phyloP scores from a whole-genome alignment of 2,113 vertebrate genomes.

The Hypocryptadius cinnamomeus region DNA sequence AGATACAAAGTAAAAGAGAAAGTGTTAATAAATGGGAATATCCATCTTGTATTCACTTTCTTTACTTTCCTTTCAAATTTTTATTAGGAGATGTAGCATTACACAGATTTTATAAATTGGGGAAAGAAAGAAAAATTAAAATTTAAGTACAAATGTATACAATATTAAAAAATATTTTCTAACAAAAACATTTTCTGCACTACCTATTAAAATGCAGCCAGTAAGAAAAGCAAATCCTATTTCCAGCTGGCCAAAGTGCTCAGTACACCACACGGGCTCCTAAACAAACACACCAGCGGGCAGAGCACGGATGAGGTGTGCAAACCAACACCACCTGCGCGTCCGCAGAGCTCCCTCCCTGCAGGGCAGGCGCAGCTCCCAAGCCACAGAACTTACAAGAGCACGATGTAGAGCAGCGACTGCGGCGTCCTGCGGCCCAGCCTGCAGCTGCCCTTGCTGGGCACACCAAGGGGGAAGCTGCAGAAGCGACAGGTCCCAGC shows the following conservation, averaged over 20 bases:
- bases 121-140: not conserved
- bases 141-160: not conserved
- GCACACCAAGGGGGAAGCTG: not conserved
- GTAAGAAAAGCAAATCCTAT: not conserved
- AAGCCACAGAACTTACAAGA: not conserved
- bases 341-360: rapidly evolving
- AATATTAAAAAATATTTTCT: not conserved
- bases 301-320: not conserved
- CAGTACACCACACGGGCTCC: not conserved
- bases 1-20: not conserved
- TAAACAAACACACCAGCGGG: not conserved
- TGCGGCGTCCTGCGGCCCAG: not conserved
- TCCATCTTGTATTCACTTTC: not conserved
- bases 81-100: not conserved
- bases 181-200: not conserved
- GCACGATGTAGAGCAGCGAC: not conserved
- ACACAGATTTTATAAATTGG: not conserved
- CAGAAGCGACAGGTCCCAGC: not conserved
- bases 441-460: not conserved
- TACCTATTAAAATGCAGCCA: not conserved
- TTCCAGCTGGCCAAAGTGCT: not conserved
- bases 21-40: not conserved
- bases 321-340: not conserved
- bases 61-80: not conserved
- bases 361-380: not conserved